Evolutionary conservation across 2,113 vertebrate genomes (phyloP), one percentile per base, ranked within the genome.

Genomic region (Pleuronectes platessa): DNA sequence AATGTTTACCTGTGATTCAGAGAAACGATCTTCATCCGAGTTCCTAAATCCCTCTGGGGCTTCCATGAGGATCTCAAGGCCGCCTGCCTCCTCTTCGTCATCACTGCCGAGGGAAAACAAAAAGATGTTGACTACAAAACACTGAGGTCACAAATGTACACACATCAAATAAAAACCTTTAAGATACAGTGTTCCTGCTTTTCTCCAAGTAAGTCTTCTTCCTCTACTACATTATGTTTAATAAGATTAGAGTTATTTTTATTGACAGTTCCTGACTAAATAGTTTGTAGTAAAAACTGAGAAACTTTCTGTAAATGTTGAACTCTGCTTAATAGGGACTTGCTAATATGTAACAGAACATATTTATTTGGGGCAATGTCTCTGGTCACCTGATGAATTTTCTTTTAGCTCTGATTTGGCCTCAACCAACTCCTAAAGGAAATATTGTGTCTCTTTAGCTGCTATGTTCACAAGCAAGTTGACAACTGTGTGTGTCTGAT

Each of bases 1-100:
- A 60, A 23, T 31, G 5, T 35, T 79, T 68, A 93, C 92, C 89
- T 90, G 91, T 40, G 90, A 92, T 67, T 90, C 90, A 65, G 90
- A 93, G 67, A 85, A 88, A 65, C 88, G 40, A 56, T 93, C 91
- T 76, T 93, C 91, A 76, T 93, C 92, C 0, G 90, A 93, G 69
- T 93, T 93, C 62, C 92, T 89, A 49, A 93, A 93, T 17, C 92
- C 92, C 72, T 93, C 92, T 27, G 92, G 92, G 4, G 92, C 90
- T 47, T 93, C 92, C 90, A 93, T 92, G 0, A 93, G 87, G 65
- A 93, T 91, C 17, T 93, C 86, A 6, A 92, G 69, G 59, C 65
- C 82, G 1, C 58, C 76, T 2, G 40, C 79, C 8, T 79, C 86
- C 35, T 88, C 92, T 0, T 85, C 90, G 0, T 90, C 90, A 1